Base-by-base conservation (phyloP, 1,140 invertebrate species). In the Papilio xuthus region DNA sequence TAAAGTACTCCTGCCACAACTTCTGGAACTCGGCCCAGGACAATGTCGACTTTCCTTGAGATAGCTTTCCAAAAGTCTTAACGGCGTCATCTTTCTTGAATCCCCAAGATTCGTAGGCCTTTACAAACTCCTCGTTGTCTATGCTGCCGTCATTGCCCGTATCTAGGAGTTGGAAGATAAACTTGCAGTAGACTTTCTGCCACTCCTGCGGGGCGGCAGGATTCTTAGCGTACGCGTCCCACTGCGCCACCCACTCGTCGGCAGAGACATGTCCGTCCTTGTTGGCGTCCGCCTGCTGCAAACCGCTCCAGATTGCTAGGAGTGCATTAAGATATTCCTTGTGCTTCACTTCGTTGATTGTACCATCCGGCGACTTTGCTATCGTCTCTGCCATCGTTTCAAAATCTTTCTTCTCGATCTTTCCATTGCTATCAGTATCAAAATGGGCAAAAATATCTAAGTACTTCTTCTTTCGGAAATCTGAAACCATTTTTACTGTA, bases 391-490 rank as follows among this genome's bases (percentile, higher is more conserved):
- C 95, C 41, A 96, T 96, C 60, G 96, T 86, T 86, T 97, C 96
- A 81, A 97, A 96, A 90, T 97, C 97, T 86, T 96, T 96, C 83
- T 95, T 95, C 85, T 97, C 96, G 81, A 97, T 97, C 82, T 95
- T 95, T 77, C 96, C 96, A 88, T 96, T 97, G 83, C 95, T 94
- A 92, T 97, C 96, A 82, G 96, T 95, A 94, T 97, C 97, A 83
- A 97, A 97, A 56, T 96, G 96, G 89, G 96, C 96, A 94, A 97
- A 97, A 80, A 97, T 96, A 88, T 97, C 97, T 78, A 97, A 93
- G 13, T 97, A 94, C 91, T 97, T 97, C 95, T 97, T 97, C 91
- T 96, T 96, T 86, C 97, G 96, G 90, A 97, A 97, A 82, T 97
- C 96, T 76, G 97, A 97, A 83, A 97, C 95, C 96, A 97, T 97